Evolutionary conservation across 2,888 invertebrate species (phyloP), one percentile per base, ranked within the genome.

Genomic region (Macrosoma leucophasiata): DNA sequence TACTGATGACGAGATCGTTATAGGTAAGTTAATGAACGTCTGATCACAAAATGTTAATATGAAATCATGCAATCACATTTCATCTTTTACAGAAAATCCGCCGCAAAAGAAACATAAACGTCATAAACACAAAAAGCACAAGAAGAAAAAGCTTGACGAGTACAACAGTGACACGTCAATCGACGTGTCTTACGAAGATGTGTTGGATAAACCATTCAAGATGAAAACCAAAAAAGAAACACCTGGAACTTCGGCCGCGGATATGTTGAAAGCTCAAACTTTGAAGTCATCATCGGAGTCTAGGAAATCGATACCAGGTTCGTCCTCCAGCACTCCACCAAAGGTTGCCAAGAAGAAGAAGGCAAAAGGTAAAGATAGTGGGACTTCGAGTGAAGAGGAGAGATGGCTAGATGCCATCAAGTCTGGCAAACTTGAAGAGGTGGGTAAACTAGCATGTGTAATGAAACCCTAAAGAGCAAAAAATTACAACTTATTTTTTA

Each of bases 391-490:
- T 62, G 97, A 97, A 67, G 97, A 97, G 67, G 96, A 96, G 69
- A 85, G 95, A 46, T 97, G 97, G 97, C 81, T 97, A 4, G 95
- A 95, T 68, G 97, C 97, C 5, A 93, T 97, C 23, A 97, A 97
- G 76, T 94, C 94, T 8, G 97, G 97, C 0, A 95, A 96, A 76
- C 79, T 97, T 4, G 96, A 97, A 71, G 96, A 96, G 81, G 91
- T 89, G 62, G 46, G 46, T 35, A 30, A n/a, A n/a, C n/a, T n/a
- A n/a, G n/a, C n/a, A n/a, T n/a, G n/a, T n/a, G n/a, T n/a, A n/a
- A n/a, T n/a, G n/a, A n/a, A n/a, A n/a, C n/a, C n/a, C n/a, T n/a
- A n/a, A n/a, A n/a, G n/a, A n/a, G n/a, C n/a, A n/a, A n/a, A n/a
- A n/a, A n/a, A n/a, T n/a, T n/a, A n/a, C n/a, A n/a, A n/a, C n/a